A percentile compares a stretch with the other conserved stretches of the same genome.
These are phyloP conservation scores for Danaus melanippus DNA, from an alignment of 1,140 invertebrate genomes.

Conservation along the genomic window DNA sequence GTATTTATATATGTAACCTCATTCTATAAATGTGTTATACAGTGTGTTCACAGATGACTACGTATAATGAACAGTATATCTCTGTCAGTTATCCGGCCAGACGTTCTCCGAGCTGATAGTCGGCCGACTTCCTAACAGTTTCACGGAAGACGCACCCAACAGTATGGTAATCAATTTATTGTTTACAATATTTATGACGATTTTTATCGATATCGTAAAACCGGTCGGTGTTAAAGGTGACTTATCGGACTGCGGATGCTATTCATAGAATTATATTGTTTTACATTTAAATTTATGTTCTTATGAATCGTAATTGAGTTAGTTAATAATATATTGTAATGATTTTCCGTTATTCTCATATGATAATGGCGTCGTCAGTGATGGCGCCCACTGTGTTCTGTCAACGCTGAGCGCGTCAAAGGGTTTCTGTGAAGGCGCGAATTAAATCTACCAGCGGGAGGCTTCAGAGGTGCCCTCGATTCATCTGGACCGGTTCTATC, in stretches of 20 bases:
- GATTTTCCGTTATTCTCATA: conserved; percentile 7
- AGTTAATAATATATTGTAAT: too few relatives aligned
- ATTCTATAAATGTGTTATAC: too few relatives aligned
- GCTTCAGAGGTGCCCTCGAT: conserved; percentile 39
- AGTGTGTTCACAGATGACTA: too few relatives aligned
- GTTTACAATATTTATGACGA: conserved; percentile 14
- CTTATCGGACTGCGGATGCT: conserved; percentile 21
- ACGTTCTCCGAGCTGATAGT: conserved; percentile 36
- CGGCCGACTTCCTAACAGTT: conserved; percentile 29
- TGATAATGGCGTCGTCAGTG: conserved; percentile 52
- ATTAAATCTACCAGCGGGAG: conserved; percentile 65
- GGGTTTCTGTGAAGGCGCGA: conserved; percentile 60
- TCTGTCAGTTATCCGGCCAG: conserved; percentile 11
- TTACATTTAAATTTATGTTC: too few relatives aligned
- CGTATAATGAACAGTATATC: too few relatives aligned
- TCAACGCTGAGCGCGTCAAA: conserved; percentile 58
- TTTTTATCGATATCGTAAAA: conserved; percentile 23
- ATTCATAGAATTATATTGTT: conserved; percentile 11
- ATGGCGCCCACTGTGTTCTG: conserved; percentile 56
- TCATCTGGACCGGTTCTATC: conserved; percentile 46
- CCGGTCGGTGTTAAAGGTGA: conserved; percentile 27
- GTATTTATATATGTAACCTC: too few relatives aligned
- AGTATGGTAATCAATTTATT: conserved; percentile 23
- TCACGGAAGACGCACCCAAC: conserved; percentile 28
- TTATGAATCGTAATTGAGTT: too few relatives aligned